Evolutionary conservation across 2,797 vertebrate species (phyloP), one percentile per base, ranked within the genome.

Genomic region (Knipowitschia caucasica): DNA sequence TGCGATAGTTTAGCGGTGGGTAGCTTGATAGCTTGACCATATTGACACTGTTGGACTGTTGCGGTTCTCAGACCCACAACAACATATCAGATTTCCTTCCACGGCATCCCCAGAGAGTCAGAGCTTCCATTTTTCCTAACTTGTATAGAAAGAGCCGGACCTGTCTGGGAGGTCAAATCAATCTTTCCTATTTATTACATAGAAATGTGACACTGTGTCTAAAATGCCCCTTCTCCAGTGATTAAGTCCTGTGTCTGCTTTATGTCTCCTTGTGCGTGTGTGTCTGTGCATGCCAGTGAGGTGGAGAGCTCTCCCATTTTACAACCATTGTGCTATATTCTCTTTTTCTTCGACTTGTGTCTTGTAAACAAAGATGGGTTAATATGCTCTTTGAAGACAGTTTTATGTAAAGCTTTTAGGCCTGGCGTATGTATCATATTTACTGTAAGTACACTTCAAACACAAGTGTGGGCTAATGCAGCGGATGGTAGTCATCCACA

Each of bases 161-260:
- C 92, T 62, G 92, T 84, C 92, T 89, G 90, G 91, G 91, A 93
- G 93, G 94, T 92, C 87, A 94, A 95, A 95, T 95, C 94, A 98
- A 95, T 97, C 93, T 82, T 63, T 93, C 92, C 93, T 94, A 92
- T 97, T 98, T 97, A 97, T 98, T 95, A 94, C 93, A 91, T 89
- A 45, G 93, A 96, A 98, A 98, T 92, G 91, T 91, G 94, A 96
- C 93, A 93, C 94, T 89, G 89, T 76, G 83, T 93, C 91, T 94
- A 93, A 96, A 96, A 93, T 92, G 89, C 89, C 87, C 89, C 69
- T 89, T 95, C 92, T 89, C 89, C 73, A 89, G 89, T 91, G 93
- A 93, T 93, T 95, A 93, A 93, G 86, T 73, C 87, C 83, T 64
- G 71, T 83, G 86, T 87, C 87, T 90, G 87, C 75, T 75, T 92